Evolutionary conservation across 2,797 vertebrate genomes (phyloP).

Genomic region (Coendou prehensilis): DNA sequence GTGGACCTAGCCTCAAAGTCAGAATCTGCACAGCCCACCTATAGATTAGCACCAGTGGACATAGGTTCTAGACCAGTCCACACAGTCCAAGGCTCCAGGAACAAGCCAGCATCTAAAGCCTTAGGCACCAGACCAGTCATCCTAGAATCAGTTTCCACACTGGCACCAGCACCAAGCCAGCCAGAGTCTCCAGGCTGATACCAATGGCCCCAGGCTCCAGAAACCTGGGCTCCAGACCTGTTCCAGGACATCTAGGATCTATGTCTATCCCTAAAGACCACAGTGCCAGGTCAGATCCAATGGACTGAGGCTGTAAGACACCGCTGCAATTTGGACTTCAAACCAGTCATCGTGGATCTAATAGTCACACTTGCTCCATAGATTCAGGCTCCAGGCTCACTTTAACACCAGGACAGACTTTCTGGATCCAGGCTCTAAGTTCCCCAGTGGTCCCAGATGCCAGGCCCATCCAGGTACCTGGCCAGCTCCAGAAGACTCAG

Average conservation of each 20-base stretch:
- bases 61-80: neutral
- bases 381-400: neutral
- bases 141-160: neutral
- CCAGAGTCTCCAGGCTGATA: too few species aligned
- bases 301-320: neutral
- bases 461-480: neutral
- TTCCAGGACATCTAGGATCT: neutral
- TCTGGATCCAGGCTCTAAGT: neutral
- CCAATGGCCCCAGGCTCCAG: neutral
- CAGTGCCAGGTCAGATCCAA: neutral
- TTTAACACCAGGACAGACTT: neutral
- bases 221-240: neutral
- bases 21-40: neutral
- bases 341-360: neutral
- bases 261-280: neutral
- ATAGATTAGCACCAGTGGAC: neutral
- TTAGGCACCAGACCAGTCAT: neutral
- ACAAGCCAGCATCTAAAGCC: neutral
- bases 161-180: neutral
- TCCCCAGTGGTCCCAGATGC: neutral
- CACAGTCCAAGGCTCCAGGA: neutral
- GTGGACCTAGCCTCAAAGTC: neutral
- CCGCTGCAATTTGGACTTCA: too few species aligned
- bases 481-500: neutral
- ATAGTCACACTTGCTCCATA: neutral